Evolutionary conservation across 1,140 invertebrate species (phyloP).

Genomic region (Zelostemma sp.): DNA sequence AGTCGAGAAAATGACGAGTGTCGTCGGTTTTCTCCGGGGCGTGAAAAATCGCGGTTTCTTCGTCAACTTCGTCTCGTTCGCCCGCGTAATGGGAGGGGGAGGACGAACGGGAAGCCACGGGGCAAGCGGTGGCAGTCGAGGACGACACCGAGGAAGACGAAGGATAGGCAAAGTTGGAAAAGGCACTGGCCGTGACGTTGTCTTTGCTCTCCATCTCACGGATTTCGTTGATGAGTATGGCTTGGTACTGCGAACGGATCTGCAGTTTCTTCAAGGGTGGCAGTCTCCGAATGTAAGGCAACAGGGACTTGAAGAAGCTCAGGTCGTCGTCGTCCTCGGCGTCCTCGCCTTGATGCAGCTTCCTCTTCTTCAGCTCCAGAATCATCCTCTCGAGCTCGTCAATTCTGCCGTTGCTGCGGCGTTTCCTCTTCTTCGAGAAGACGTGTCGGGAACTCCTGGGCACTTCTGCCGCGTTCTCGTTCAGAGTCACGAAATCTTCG

Average conservation of each 20-base stretch:
- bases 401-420: constrained; percentile 25
- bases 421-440: constrained; percentile 25
- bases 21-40: too few species aligned
- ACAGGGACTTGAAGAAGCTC: constrained; percentile 35
- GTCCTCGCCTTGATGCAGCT: constrained; percentile 3
- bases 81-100: not conserved
- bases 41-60: too few species aligned
- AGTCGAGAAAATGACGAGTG: too few species aligned
- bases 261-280: constrained; percentile 41
- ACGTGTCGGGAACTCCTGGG: not conserved
- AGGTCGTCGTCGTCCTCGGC: constrained; percentile 35
- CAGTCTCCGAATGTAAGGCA: constrained; percentile 37
- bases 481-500: too few species aligned
- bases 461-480: too few species aligned
- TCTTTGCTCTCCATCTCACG: constrained; percentile 28
- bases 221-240: constrained; percentile 38
- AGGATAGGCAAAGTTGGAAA: constrained; percentile 39
- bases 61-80: too few species aligned
- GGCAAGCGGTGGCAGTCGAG: constrained; percentile 23
- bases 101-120: not conserved
- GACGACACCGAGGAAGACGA: constrained; percentile 29
- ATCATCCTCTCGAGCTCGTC: constrained; percentile 31
- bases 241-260: constrained; percentile 33
- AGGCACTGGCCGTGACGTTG: constrained; percentile 18
- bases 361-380: constrained; percentile 21